Evolutionary conservation across 2,888 invertebrate genomes (phyloP), one percentile per base, ranked within the genome.

Genomic region (Dicyrtoma fusca): DNA sequence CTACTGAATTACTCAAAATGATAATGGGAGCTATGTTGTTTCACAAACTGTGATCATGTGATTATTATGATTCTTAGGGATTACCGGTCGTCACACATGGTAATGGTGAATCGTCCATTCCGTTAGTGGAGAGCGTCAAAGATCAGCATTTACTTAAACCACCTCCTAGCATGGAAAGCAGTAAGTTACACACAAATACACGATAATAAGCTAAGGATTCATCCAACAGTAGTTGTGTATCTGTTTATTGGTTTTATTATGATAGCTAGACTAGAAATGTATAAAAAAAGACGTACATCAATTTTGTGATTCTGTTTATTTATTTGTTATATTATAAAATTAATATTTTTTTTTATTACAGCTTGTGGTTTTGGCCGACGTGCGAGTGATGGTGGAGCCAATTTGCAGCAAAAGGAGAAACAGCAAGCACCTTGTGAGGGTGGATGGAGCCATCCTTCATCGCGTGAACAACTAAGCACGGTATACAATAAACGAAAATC

Each of bases 311-410:
- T 51, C 49, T 17, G 17, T 17, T 17, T 53, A 19, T 53, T n/a
- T 34, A 34, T 34, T 34, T n/a, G n/a, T n/a, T n/a, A n/a, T n/a
- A n/a, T 62, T 61, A 49, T 49, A 25, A 55, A 21, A 45, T 71
- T 10, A 21, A 57, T 61, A 61, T 47, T 49, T 61, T 44, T 53
- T 68, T 17, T 49, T 11, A 14, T 55, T 73, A 6, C 47, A 80
- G 90, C 89, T 79, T 91, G 92, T 55, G 89, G 91, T 64, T 93
- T 94, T 85, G 94, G 94, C 6, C 88, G 97, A 51, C 89, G 97
- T 80, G 96, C 96, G 66, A 96, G 96, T 14, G 97, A 97, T 85
- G 97, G 97, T 80, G 96, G 96, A 71, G 95, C 96, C 69, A 95
- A 96, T 86, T 88, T 96, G 77, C 92, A 92, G 80, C 79, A 78